Evolutionary conservation across 2,888 invertebrate genomes (phyloP).

Genomic region (Thysanoteuthis rhombus): DNA sequence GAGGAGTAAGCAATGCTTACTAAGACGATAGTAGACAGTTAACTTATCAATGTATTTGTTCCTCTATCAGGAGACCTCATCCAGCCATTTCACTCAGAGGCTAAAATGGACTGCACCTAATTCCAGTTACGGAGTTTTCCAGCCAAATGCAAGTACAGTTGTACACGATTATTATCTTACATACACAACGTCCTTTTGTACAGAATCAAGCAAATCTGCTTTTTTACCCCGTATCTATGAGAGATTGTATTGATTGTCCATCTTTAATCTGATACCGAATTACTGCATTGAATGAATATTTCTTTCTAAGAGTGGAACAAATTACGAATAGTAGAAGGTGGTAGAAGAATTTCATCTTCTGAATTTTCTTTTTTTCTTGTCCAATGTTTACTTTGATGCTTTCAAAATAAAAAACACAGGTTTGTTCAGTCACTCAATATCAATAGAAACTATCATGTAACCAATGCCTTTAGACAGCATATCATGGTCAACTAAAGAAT

Average conservation of each 20-base stretch:
- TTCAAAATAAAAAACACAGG: background rate
- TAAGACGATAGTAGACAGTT: background rate
- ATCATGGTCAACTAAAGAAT: too few species aligned
- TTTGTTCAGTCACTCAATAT: too few species aligned
- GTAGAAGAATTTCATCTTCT: background rate
- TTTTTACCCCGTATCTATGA: background rate
- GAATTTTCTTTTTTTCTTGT: background rate
- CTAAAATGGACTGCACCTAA: background rate
- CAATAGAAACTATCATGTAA: too few species aligned
- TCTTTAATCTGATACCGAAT: background rate
- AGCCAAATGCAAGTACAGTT: background rate
- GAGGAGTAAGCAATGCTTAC: background rate
- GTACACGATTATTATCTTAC: background rate
- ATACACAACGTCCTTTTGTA: background rate
- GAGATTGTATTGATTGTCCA: background rate
- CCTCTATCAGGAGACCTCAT: background rate
- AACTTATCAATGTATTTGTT: constrained; percentile 12
- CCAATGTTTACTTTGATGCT: background rate
- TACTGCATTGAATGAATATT: background rate
- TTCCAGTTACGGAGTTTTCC: background rate
- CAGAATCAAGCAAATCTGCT: background rate
- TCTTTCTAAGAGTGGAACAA: background rate
- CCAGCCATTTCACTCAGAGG: background rate
- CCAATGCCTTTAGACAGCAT: too few species aligned
- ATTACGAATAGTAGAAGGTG: background rate